Evolutionary conservation across 2,113 vertebrate species (phyloP), one percentile per base, ranked within the genome.

Genomic region (Sciurus niger): DNA sequence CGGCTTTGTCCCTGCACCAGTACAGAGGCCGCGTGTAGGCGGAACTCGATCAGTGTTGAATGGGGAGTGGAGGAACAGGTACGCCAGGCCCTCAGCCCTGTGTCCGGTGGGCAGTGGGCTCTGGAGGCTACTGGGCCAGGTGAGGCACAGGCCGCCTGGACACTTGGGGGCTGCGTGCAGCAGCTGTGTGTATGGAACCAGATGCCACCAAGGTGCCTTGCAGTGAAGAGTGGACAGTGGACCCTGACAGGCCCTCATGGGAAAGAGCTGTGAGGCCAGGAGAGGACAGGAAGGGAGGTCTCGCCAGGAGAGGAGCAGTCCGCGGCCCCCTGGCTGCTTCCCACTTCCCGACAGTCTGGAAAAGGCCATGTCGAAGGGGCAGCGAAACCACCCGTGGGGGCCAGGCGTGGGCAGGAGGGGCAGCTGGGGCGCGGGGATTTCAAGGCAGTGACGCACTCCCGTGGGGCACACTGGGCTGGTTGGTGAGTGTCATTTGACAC

Each of bases 401-500:
- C 17, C 73, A 1, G 6, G 11, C 48, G 37, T 2, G 3, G 40
- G 11, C 18, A n/a, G 18, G 5, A 0, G 34, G 17, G 8, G 9
- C 48, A 8, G 48, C 48, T 48, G 48, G 48, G 8, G 48, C 48
- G 11, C 48, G 0, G 4, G 34, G 48, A 4, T 5, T 22, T 3
- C 7, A 18, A 68, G 55, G n/a, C 25, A 6, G 10, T 1, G 65
- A 43, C 0, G 1, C 65, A 67, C 0, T 18, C 10, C n/a, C 16
- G 17, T 1, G 4, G 28, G 8, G 1, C 4, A 1, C 51, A 10
- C 24, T 3, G 20, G n/a, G 1, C 8, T 4, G 18, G 24, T 14
- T 11, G 9, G 0, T 0, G 8, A 10, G 0, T 1, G 25, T 4
- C 13, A 0, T 6, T 5, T 0, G 0, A 2, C 13, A 1, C 16